Evolutionary conservation across 2,888 invertebrate species (phyloP).

Genomic region (Heliconius erato): DNA sequence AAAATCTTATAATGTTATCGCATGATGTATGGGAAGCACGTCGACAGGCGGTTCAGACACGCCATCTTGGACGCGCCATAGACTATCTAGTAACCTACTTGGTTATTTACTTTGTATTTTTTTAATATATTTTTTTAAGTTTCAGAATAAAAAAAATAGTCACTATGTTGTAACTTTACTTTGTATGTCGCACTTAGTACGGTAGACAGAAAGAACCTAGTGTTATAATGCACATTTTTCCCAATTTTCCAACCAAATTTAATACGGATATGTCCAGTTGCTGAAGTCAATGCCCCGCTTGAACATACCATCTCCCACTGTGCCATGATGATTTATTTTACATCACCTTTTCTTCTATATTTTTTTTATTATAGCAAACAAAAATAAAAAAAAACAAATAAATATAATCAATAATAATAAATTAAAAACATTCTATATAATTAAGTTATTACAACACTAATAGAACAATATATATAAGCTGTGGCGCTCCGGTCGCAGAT

Average conservation of each 20-base stretch:
- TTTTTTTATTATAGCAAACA: neutral
- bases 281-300: neutral
- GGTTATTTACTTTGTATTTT: neutral
- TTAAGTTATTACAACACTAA: conserved; percentile 24
- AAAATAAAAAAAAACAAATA: neutral
- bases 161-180: too few relatives aligned
- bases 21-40: conserved; percentile 84
- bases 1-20: conserved; percentile 53
- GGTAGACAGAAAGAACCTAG: too few relatives aligned
- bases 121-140: neutral
- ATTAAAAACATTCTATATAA: neutral
- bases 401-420: neutral
- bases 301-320: too few relatives aligned
- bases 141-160: too few relatives aligned
- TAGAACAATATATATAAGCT: conserved; percentile 46
- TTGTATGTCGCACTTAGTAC: too few relatives aligned
- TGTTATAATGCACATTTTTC: too few relatives aligned
- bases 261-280: neutral
- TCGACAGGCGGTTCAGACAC: conserved; percentile 72
- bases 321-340: too few relatives aligned
- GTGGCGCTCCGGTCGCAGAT: conserved; percentile 59
- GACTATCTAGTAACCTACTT: conserved; percentile 18
- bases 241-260: too few relatives aligned
- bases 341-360: too few relatives aligned
- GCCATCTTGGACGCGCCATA: conserved; percentile 65